These are phyloP conservation scores for Phortica variegata DNA, from an alignment of 1,140 invertebrate species.

Conservation along the genomic window DNA sequence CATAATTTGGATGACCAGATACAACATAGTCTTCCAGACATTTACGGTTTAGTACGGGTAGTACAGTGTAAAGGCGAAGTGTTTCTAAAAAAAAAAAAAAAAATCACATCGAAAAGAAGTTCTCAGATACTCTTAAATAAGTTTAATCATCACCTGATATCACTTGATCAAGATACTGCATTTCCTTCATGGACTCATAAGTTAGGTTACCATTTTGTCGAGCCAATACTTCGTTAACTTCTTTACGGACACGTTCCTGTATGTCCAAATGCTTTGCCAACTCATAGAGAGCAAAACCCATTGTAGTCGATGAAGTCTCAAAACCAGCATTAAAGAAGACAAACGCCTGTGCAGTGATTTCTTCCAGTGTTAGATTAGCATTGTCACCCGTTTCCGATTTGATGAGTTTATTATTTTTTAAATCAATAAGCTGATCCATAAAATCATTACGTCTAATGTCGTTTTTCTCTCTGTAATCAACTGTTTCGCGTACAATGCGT, in stretches of 20 bases:
- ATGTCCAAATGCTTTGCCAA: slow-evolving; percentile 61
- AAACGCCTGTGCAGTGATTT: slow-evolving; percentile 59
- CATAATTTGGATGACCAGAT: slow-evolving; percentile 45
- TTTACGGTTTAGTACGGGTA: slow-evolving; percentile 58
- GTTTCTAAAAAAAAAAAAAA: slow-evolving; percentile 34
- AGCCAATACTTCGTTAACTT: slow-evolving; percentile 58
- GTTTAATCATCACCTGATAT: slow-evolving; percentile 52
- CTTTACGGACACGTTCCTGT: slow-evolving; percentile 60
- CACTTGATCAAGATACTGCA: slow-evolving; percentile 62
- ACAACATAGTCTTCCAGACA: slow-evolving; percentile 55
- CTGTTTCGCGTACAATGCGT: slow-evolving; percentile 57
- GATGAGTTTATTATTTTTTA: slow-evolving; percentile 57
- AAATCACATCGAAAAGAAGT: background rate
- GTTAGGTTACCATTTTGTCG: slow-evolving; percentile 56
- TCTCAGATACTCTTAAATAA: background rate
- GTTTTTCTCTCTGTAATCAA: slow-evolving; percentile 59
- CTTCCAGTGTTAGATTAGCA: slow-evolving; percentile 34
- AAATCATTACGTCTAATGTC: slow-evolving; percentile 61
- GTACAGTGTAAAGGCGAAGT: slow-evolving; percentile 38
- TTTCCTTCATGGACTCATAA: slow-evolving; percentile 60
- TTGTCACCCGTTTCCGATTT: slow-evolving; percentile 36
- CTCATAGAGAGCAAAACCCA: slow-evolving; percentile 60
- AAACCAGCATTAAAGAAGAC: slow-evolving; percentile 64
- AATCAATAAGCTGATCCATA: slow-evolving; percentile 59
- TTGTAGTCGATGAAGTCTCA: slow-evolving; percentile 64